Percentiles rank a stretch among this genome's conserved stretches.
These are phyloP conservation scores for Neodiprion pinetum DNA, from an alignment of 1,140 invertebrate genomes.

Conservation along the genomic window DNA sequence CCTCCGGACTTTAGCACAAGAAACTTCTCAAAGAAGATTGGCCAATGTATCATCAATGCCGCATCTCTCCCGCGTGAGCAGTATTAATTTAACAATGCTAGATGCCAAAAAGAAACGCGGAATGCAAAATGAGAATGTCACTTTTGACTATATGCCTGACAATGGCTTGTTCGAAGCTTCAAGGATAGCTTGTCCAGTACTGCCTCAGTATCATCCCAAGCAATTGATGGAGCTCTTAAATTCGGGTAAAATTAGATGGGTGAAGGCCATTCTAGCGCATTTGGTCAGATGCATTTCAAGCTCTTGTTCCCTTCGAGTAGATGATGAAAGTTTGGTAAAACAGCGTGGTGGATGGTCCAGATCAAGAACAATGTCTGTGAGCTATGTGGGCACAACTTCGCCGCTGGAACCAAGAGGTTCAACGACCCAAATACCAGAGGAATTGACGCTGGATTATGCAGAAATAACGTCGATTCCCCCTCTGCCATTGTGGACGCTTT, in stretches of 20 bases:
- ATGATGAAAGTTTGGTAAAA: slow-evolving; percentile 68
- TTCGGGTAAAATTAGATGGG: slow-evolving; percentile 96
- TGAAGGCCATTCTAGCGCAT: slow-evolving; percentile 97
- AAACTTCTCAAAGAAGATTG: slow-evolving; percentile 72
- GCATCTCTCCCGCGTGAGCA: slow-evolving; percentile 80
- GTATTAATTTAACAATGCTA: slow-evolving; percentile 81
- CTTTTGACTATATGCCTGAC: slow-evolving; percentile 84
- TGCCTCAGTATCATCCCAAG: slow-evolving; percentile 99
- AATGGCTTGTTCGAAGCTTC: slow-evolving; percentile 96
- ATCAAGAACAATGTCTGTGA: slow-evolving; percentile 87
- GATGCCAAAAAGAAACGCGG: slow-evolving; percentile 74
- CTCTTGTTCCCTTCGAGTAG: slow-evolving; percentile 65
- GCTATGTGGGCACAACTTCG: slow-evolving; percentile 72
- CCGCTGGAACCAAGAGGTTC: slow-evolving; percentile 67
- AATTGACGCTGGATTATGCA: slow-evolving; percentile 91
- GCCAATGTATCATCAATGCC: slow-evolving; percentile 79
- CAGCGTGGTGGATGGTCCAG: slow-evolving; percentile 76
- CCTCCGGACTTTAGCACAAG: slow-evolving; percentile 74
- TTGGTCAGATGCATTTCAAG: slow-evolving; percentile 86
- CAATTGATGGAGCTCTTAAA: slow-evolving; percentile 98
- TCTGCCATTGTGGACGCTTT: slow-evolving; percentile 92
- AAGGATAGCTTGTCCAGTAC: slow-evolving; percentile 94
- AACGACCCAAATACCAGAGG: slow-evolving; percentile 76
- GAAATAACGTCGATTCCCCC: slow-evolving; percentile 97
- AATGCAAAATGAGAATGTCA: slow-evolving; percentile 66